Evolutionary conservation across 2,888 invertebrate species (phyloP), one percentile per base, ranked within the genome.

Genomic region (Apotomis turbidana): DNA sequence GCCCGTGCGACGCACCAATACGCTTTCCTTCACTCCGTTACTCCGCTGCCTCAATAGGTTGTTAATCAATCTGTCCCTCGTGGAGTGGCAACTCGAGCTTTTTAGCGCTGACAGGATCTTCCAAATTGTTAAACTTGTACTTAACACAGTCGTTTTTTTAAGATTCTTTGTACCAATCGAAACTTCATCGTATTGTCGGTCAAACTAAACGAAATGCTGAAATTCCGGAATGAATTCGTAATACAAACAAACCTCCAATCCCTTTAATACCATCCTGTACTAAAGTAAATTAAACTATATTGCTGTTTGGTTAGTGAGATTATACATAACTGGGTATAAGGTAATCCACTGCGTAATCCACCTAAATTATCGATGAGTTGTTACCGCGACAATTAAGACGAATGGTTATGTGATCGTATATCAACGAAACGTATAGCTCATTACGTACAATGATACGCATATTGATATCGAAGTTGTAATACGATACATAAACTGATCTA

Each of bases 31-130:
- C 78, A 78, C 78, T 81, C 76, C 78, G 78, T 79, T 83, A 82
- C 78, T 83, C 81, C 77, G 75, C 77, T 78, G 77, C 78, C 76
- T 78, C 81, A 82, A 85, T 81, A 78, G 80, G 76, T 78, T 77
- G 76, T 77, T 82, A 79, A 84, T 85, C 83, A 85, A 85, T 73
- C 69, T 69, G 69, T 73, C 69, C 62, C 58, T 64, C 58, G 72
- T 63, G 46, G 64, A 68, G 58, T 63, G 68, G 70, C 51, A 62
- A 67, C 58, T 68, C 68, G 52, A 68, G 63, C 68, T 72, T 72
- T 72, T 68, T 63, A 72, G 62, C 63, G 72, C 52, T 68, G 62
- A 72, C 68, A 63, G 72, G 68, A 44, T 68, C 68, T 68, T 63
- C 68, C 63, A 72, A 72, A 68, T 68, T 68, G n/a, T 57, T 66